Evolutionary conservation across 1,140 invertebrate genomes (phyloP).

Genomic region (Micrasema longulum): DNA sequence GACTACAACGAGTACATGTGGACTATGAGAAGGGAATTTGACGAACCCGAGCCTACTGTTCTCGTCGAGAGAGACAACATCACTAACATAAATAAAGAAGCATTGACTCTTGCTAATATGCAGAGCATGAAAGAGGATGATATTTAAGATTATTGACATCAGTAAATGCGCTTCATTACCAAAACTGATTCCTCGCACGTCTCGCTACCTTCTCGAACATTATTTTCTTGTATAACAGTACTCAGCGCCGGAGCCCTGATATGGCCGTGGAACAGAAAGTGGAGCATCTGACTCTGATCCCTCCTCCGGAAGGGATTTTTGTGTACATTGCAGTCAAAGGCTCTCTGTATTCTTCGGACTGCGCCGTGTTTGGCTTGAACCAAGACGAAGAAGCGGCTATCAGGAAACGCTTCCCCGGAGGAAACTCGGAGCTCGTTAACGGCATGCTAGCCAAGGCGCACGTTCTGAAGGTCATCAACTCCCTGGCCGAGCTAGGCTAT

Average conservation of each 20-base stretch:
- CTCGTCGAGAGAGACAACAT: constrained; percentile 72
- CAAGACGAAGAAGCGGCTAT: constrained; percentile 76
- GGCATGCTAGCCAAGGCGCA: constrained; percentile 76
- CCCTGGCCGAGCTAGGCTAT: constrained; percentile 80
- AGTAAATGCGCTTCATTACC: not conserved
- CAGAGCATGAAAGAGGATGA: constrained; percentile 64
- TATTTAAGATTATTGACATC: constrained; percentile 56
- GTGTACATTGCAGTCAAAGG: constrained; percentile 82
- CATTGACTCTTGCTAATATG: constrained; percentile 62
- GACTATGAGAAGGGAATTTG: constrained; percentile 90
- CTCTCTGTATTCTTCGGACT: constrained; percentile 78
- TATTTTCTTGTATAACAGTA: too few relatives aligned
- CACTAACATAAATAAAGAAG: constrained; percentile 71
- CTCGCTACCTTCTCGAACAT: too few relatives aligned
- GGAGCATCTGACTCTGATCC: constrained; percentile 3
- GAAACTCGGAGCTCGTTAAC: constrained; percentile 71
- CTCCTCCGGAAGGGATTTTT: constrained; percentile 66
- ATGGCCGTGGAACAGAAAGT: constrained; percentile 27
- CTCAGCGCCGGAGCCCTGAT: not conserved
- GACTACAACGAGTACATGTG: constrained; percentile 92
- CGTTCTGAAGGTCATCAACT: constrained; percentile 76
- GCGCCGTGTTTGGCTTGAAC: constrained; percentile 79
- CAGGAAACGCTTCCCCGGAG: constrained; percentile 74
- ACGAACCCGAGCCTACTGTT: constrained; percentile 79
- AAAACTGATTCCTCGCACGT: too few relatives aligned